Conservation (phyloP, 2,113 vertebrate genomes). For the Zosterops pallidus region DNA sequence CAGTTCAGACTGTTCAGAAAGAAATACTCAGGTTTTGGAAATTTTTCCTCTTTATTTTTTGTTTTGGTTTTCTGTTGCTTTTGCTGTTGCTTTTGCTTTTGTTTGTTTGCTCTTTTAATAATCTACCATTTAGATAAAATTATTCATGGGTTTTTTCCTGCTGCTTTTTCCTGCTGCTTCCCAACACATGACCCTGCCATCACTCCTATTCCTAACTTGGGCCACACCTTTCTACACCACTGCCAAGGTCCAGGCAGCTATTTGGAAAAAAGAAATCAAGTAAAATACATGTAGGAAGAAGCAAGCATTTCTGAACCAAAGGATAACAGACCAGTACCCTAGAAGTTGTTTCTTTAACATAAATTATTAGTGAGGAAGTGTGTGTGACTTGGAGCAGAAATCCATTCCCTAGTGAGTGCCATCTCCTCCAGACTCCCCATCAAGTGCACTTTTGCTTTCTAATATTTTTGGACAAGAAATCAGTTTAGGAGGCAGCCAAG, state of each 20-base stretch:
- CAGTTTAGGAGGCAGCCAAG: neutral
- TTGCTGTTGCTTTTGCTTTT: neutral
- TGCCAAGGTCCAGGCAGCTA: neutral
- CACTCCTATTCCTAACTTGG: neutral
- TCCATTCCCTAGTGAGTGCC: neutral
- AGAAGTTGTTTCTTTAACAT: neutral
- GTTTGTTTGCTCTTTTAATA: neutral
- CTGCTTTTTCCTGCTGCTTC: neutral
- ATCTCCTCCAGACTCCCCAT: neutral
- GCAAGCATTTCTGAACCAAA: neutral
- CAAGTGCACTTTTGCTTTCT: neutral
- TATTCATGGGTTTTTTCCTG: neutral
- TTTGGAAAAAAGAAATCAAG: neutral
- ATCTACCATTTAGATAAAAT: neutral
- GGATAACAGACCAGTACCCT: neutral
- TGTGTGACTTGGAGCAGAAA: neutral
- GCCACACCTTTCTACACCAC: accelerated
- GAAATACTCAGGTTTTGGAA: neutral
- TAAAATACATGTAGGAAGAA: neutral
- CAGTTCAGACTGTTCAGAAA: neutral
- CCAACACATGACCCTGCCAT: neutral
- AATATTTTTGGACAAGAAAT: neutral
- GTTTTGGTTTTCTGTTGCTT: neutral
- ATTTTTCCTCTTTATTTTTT: neutral
- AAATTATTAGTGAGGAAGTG: neutral